Base-by-base conservation (phyloP, 2,888 invertebrate species). In the Brachypalpus laphriformis region DNA sequence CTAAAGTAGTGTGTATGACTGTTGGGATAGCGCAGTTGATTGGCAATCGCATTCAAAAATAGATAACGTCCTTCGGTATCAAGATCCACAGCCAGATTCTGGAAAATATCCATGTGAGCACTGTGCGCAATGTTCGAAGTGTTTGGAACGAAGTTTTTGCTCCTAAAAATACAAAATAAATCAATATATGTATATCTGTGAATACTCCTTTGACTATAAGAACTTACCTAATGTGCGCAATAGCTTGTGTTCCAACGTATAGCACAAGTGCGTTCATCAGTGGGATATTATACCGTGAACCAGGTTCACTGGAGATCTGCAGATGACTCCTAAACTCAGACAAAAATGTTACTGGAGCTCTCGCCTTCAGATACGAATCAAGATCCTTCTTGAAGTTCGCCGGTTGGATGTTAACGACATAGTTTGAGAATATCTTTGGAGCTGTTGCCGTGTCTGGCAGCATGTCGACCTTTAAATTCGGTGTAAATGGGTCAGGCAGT, bases 1-100 rank as follows among this genome's bases (percentile, higher is more conserved):
- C 99, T 99, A 93, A 99, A 99, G 93, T 99, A 99, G 93, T 99
- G 99, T 18, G 99, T 99, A 93, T 99, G 99, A 90, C 98, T 99
- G 93, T 99, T 99, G 9, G 99, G 99, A 93, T 99, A 99, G 22
- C 99, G 95, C 89, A 99, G 93, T 91, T 99, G 99, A 93, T 99
- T 99, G 59, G 99, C 99, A 88, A 99, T 98, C 1, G 99, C 98
- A 92, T 99, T 99, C 90, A 99, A 93, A 93, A 99, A 99, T 89
- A 99, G 93, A 92, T 99, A 99, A 56, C 93, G 92, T 92, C 99
- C 99, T 93, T 99, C 99, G 9, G 97, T 98, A 92, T 99, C 99
- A 87, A 99, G 94, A 92, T 99, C 98, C 0, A 99, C 99, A 0
- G 98, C 98, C 88, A 99, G 94, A 93, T 99, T 99, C 93, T 99